These are phyloP conservation scores for Pseudoips prasinana DNA, from an alignment of 2,888 invertebrate genomes.

Conservation along the genomic window DNA sequence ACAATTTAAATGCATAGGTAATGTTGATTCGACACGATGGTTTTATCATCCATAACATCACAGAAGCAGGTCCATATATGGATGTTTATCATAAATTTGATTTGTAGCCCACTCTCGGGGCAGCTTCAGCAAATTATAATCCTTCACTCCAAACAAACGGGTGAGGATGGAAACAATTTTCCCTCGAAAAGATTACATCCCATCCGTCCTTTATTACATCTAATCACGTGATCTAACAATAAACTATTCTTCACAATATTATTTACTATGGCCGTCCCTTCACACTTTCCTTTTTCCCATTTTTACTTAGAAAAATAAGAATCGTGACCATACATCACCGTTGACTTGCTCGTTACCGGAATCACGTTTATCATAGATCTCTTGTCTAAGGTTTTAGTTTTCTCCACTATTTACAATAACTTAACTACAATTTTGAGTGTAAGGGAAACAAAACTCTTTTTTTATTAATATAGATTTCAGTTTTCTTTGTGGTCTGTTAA, in stretches of 20 bases:
- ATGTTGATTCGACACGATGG: no score
- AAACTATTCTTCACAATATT: constrained; percentile 75
- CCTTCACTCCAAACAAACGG: constrained; percentile 57
- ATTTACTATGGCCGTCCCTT: constrained; percentile 64
- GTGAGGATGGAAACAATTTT: constrained; percentile 66
- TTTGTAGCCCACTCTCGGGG: constrained; percentile 24
- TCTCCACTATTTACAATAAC: constrained; percentile 30
- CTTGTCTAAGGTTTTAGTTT: constrained; percentile 74
- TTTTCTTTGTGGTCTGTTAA: constrained; percentile 30
- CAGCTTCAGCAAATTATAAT: constrained; percentile 49
- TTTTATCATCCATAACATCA: no score
- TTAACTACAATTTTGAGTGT: constrained; percentile 23
- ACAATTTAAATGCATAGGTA: no score
- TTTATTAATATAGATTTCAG: constrained; percentile 27
- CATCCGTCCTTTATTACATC: constrained; percentile 61
- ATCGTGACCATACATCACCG: constrained; percentile 67
- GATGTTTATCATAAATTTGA: constrained; percentile 32
- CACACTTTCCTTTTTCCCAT: constrained; percentile 65
- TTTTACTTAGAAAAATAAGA: constrained; percentile 67
- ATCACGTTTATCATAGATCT: constrained; percentile 80
- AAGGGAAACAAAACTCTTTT: constrained; percentile 37
- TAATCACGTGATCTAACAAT: constrained; percentile 78
- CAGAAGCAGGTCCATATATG: constrained; percentile 5
- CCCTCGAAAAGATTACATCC: constrained; percentile 56
- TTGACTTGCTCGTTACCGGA: constrained; percentile 73